Evolutionary conservation across 2,888 invertebrate genomes (phyloP), one percentile per base, ranked within the genome.

Genomic region (Autographa gamma): DNA sequence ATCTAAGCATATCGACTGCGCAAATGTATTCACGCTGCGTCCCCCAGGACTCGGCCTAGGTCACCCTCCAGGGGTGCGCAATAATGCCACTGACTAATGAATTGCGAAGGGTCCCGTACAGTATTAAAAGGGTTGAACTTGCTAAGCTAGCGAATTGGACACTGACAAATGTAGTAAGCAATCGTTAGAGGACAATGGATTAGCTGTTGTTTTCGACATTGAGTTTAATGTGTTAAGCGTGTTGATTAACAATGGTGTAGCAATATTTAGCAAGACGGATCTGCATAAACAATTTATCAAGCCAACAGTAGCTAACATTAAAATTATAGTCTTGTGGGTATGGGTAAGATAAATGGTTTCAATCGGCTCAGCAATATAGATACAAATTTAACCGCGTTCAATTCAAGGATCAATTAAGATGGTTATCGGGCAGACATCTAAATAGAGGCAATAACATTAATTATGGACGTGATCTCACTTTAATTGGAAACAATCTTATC

Each of bases 31-130:
- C 78, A 74, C 78, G 84, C 78, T 87, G 90, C 89, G 86, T 85
- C 89, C 90, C 89, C 87, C 77, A 81, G 85, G 86, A 84, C 82
- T 82, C 73, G 76, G 85, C 85, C 88, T 91, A 92, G 89, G 88
- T 88, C 86, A 85, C 90, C 90, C 89, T 88, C 78, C 66, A 73
- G 83, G 87, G 86, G 84, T 66, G 71, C 52, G 62, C 67, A 71
- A 72, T 76, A 78, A 74, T 72, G 68, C 60, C 6, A 73, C 77
- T 74, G 32, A 67, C 72, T 81, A 81, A 82, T 82, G 82, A 77
- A 82, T 79, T 74, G 72, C 74, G 63, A 72, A 62, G 63, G 67
- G 62, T 58, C 74, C 59, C 74, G 69, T 66, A 52, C 59, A 31
- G 18, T 52, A 71, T 56, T 63, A 32, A 54, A 82, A 70, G 81